phyloP scores from a whole-genome alignment of 2,888 invertebrate genomes.

The Caenorhabditis afra region DNA sequence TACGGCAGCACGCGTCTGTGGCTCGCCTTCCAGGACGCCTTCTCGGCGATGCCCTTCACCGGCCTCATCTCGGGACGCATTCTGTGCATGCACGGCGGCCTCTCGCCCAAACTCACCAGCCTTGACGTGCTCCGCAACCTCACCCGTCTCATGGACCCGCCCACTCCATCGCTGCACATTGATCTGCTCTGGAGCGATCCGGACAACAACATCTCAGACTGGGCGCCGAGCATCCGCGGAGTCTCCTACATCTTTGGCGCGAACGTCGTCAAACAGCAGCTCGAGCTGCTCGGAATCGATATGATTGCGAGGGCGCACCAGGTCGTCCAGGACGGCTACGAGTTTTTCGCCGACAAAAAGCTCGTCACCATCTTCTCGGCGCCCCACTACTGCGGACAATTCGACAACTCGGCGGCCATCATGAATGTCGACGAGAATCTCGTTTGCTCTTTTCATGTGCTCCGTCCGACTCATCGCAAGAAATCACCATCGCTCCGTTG shows the following conservation, averaged over 20 bases:
- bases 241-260: slow-evolving; percentile 84
- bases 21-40: slow-evolving; percentile 72
- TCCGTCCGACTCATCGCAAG: slow-evolving; percentile 37
- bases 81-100: slow-evolving; percentile 75
- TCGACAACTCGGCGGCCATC: slow-evolving; percentile 75
- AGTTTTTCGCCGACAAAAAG: slow-evolving; percentile 82
- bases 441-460: slow-evolving; percentile 70
- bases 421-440: slow-evolving; percentile 75
- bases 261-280: slow-evolving; percentile 81
- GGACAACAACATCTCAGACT: slow-evolving; percentile 57
- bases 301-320: slow-evolving; percentile 76
- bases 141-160: slow-evolving; percentile 72
- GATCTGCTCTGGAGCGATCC: slow-evolving; percentile 81
- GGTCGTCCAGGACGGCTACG: slow-evolving; percentile 84
- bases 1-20: slow-evolving; percentile 70
- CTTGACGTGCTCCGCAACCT: slow-evolving; percentile 64
- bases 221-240: slow-evolving; percentile 81
- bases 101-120: slow-evolving; percentile 63
- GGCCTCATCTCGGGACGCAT: slow-evolving; percentile 69
- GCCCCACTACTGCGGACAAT: slow-evolving; percentile 73
- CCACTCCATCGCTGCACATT: slow-evolving; percentile 81
- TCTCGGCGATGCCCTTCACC: slow-evolving; percentile 70
- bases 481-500: slow-evolving; percentile 15
- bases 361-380: slow-evolving; percentile 73
- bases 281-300: slow-evolving; percentile 68